Evolutionary conservation across 2,797 vertebrate species (phyloP).

Genomic region (Sternarchorhynchus goeldii): DNA sequence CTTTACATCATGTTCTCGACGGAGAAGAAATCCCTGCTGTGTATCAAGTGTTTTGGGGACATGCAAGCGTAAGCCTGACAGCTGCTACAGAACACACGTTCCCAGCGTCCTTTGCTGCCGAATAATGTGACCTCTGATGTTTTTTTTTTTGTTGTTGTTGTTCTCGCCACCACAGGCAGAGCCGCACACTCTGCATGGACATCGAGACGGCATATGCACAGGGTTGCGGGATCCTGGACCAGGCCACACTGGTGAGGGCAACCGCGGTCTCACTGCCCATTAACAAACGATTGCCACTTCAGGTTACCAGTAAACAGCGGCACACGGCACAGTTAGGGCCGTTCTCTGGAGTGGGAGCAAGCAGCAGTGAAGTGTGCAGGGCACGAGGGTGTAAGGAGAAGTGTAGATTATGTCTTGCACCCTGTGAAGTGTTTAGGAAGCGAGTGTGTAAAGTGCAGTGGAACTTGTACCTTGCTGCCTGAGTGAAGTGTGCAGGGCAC

Average conservation of each 20-base stretch:
- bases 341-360: background rate
- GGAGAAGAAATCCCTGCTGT: conserved; percentile 90
- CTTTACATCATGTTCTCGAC: conserved; percentile 92
- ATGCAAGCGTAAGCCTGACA: conserved; percentile 85
- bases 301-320: background rate
- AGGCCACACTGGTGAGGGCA: conserved; percentile 83
- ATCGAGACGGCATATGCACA: conserved; percentile 90
- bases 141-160: background rate
- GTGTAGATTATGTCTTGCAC: background rate
- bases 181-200: conserved; percentile 88
- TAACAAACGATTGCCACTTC: background rate
- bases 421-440: background rate
- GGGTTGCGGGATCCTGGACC: conserved; percentile 89
- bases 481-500: background rate
- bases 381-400: background rate
- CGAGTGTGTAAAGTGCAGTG: background rate
- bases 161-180: conserved; percentile 73
- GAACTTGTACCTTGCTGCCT: background rate
- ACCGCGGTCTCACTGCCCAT: background rate
- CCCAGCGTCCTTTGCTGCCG: no score
- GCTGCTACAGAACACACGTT: conserved; percentile 46
- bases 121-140: conserved; percentile 14
- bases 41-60: conserved; percentile 94
- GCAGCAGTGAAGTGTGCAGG: background rate
- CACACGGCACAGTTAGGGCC: background rate